phyloP scores from a whole-genome alignment of 2,888 invertebrate genomes.

The Capitulum mitella region DNA sequence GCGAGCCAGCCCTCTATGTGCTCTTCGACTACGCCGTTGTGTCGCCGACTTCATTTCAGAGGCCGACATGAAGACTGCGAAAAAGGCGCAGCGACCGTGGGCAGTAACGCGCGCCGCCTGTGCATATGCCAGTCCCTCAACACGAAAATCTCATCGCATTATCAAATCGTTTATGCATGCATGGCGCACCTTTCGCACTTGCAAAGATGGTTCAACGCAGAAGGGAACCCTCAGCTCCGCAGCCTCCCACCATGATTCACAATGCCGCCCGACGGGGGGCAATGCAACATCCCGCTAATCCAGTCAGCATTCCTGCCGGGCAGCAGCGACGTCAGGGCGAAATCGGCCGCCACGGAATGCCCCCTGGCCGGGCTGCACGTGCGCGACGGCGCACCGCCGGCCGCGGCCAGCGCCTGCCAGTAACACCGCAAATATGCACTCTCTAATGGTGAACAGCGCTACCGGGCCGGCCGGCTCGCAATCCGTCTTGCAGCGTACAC shows the following conservation, averaged over 20 bases:
- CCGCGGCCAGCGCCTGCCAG: not conserved
- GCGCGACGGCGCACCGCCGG: too few species aligned
- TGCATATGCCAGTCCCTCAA: too few species aligned
- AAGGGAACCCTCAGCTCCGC: not conserved
- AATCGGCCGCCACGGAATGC: too few species aligned
- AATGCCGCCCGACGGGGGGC: not conserved
- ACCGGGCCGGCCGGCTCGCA: not conserved
- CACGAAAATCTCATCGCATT: too few species aligned
- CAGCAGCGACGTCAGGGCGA: too few species aligned
- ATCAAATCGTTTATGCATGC: not conserved
- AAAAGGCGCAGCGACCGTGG: too few species aligned
- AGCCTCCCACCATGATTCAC: not conserved
- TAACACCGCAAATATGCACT: not conserved
- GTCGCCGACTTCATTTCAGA: too few species aligned
- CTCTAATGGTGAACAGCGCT: not conserved
- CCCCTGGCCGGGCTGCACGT: too few species aligned
- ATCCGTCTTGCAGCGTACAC: not conserved
- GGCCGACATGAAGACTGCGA: too few species aligned
- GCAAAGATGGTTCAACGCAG: not conserved
- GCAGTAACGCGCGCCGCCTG: too few species aligned
- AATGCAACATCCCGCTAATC: not conserved
- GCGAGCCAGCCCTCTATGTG: not conserved
- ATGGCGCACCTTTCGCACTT: not conserved
- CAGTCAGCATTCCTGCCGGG: too few species aligned
- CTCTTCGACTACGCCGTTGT: too few species aligned